These are phyloP conservation scores for Leptinotarsa peninsularis DNA, from an alignment of 2,888 invertebrate species.

Conservation along the genomic window DNA sequence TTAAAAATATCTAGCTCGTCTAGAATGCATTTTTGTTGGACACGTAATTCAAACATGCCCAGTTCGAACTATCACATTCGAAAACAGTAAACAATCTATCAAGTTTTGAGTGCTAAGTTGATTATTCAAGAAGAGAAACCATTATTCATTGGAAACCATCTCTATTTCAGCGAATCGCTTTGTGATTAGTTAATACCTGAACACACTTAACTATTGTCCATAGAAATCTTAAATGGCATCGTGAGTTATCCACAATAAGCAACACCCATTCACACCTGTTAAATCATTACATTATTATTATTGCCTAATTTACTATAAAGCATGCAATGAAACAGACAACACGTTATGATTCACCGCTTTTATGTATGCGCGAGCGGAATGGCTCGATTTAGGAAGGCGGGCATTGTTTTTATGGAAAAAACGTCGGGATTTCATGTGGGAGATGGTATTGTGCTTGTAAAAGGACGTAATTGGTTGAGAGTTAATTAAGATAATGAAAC, in stretches of 20 bases:
- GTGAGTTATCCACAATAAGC: constrained; percentile 25
- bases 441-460: constrained; percentile 13
- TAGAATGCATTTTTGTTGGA: no score
- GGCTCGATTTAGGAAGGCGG: constrained; percentile 6
- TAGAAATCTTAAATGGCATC: constrained; percentile 35
- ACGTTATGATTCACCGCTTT: constrained; percentile 22
- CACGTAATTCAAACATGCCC: no score
- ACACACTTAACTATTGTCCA: neutral
- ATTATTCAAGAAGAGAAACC: no score
- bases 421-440: neutral
- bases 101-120: no score
- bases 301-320: constrained; percentile 28
- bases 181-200: constrained; percentile 2
- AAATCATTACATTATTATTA: constrained; percentile 21
- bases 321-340: constrained; percentile 22
- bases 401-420: constrained; percentile 3
- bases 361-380: constrained; percentile 5
- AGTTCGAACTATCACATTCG: no score
- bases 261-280: constrained; percentile 52
- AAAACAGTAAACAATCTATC: no score
- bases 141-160: no score
- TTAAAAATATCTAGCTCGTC: no score
- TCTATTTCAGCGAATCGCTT: neutral
- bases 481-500: constrained; percentile 13
- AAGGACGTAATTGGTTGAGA: neutral